Conservation (phyloP, 2,113 vertebrate genomes). For the Microtus ochrogaster region DNA sequence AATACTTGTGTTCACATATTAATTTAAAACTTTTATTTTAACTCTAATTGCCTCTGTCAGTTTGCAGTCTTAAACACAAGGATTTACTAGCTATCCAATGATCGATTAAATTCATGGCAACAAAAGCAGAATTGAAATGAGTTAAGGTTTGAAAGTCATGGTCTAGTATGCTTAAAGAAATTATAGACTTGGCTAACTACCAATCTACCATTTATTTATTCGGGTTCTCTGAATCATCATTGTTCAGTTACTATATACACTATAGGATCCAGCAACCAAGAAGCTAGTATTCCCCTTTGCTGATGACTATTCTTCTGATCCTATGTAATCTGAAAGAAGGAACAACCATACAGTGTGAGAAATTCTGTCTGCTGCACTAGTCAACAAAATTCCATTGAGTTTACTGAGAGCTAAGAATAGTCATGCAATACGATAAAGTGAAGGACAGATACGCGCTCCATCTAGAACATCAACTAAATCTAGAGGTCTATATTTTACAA, state of each 20-base stretch:
- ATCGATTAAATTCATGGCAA: not conserved
- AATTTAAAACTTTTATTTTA: constrained; percentile 53
- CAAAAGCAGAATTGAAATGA: not conserved
- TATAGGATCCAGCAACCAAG: not conserved
- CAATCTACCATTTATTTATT: not conserved
- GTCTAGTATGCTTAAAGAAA: not conserved
- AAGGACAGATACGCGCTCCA: not conserved
- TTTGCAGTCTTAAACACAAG: not conserved
- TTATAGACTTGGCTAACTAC: not conserved
- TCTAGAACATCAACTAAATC: not conserved
- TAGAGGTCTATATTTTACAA: not conserved
- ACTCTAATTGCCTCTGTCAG: not conserved
- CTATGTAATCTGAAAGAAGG: not conserved
- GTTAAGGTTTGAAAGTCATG: constrained; percentile 1
- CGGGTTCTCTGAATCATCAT: not conserved
- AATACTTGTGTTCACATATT: not conserved
- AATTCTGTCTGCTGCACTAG: not conserved
- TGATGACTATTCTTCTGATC: not conserved
- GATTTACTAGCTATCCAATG: not conserved
- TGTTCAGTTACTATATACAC: not conserved
- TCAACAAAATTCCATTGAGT: not conserved
- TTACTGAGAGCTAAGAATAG: not conserved
- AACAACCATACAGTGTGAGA: not conserved
- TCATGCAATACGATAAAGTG: not conserved
- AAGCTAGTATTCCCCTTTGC: not conserved